Conservation (phyloP, 2,888 invertebrate genomes). For the Tiphia femorata region DNA sequence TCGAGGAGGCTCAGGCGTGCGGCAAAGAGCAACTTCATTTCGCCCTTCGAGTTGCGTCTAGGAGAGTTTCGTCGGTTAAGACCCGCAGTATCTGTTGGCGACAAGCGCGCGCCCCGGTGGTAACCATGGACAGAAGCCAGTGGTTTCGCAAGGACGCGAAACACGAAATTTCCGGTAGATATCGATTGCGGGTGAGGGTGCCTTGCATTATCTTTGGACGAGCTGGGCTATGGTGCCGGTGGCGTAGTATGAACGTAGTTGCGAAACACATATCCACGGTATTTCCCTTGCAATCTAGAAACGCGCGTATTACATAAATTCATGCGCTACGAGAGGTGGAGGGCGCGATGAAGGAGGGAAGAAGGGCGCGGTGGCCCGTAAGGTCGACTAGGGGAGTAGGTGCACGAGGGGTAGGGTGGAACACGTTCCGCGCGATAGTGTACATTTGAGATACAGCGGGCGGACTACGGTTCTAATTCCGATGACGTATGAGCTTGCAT, state of each 20-base stretch:
- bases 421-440: slow-evolving; percentile 56
- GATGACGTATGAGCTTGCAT: slow-evolving; percentile 65
- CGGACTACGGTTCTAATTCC: slow-evolving; percentile 64
- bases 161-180: slow-evolving; percentile 51
- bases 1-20: too few relatives aligned
- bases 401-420: slow-evolving; percentile 15
- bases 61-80: neutral
- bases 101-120: neutral
- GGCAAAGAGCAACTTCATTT: neutral
- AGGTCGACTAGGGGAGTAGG: neutral
- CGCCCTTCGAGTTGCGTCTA: neutral
- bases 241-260: slow-evolving; percentile 29
- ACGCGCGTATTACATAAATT: slow-evolving; percentile 64
- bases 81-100: neutral
- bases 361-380: neutral
- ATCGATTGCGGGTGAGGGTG: slow-evolving; percentile 52
- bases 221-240: too few relatives aligned
- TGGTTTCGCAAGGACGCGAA: slow-evolving; percentile 24
- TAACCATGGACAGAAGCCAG: neutral
- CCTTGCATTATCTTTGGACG: slow-evolving; percentile 50
- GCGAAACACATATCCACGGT: slow-evolving; percentile 52
- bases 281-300: slow-evolving; percentile 60
- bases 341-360: neutral
- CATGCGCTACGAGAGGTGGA: slow-evolving; percentile 41
- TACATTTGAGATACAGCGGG: slow-evolving; percentile 62